These are phyloP conservation scores for Sminthopsis crassicaudata DNA, from an alignment of 2,113 vertebrate genomes.

Conservation along the genomic window DNA sequence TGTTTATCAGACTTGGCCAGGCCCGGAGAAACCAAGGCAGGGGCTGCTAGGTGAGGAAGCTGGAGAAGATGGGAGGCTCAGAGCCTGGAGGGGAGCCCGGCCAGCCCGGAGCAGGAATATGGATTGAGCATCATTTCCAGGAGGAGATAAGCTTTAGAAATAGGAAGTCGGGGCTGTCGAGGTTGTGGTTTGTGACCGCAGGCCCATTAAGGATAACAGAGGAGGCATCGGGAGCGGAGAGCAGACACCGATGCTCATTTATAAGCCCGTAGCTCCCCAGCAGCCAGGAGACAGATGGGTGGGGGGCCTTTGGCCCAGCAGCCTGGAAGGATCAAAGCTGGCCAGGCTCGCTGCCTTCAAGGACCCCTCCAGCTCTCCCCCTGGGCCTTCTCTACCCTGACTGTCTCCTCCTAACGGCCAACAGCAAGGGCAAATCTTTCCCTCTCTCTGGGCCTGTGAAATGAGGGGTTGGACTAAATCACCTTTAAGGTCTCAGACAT, in stretches of 20 bases:
- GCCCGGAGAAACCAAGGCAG: neutral
- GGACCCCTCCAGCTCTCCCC: neutral
- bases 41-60: neutral
- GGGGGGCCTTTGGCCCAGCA: neutral
- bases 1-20: neutral
- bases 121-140: slow-evolving; percentile 18
- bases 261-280: neutral
- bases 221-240: neutral
- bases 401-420: neutral
- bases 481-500: neutral
- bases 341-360: neutral
- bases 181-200: slow-evolving; percentile 1
- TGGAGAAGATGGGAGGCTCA: neutral
- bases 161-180: slow-evolving; percentile 17
- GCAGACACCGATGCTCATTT: neutral
- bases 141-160: slow-evolving; percentile 9
- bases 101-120: neutral
- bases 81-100: neutral
- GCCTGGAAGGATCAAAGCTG: neutral
- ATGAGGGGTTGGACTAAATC: neutral
- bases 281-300: neutral
- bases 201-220: slow-evolving; percentile 26
- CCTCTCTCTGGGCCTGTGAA: neutral
- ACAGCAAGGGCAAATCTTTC: neutral
- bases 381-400: neutral